Evolutionary conservation across 2,888 invertebrate genomes (phyloP), one percentile per base, ranked within the genome.

Genomic region (Trachelus troglodyta): DNA sequence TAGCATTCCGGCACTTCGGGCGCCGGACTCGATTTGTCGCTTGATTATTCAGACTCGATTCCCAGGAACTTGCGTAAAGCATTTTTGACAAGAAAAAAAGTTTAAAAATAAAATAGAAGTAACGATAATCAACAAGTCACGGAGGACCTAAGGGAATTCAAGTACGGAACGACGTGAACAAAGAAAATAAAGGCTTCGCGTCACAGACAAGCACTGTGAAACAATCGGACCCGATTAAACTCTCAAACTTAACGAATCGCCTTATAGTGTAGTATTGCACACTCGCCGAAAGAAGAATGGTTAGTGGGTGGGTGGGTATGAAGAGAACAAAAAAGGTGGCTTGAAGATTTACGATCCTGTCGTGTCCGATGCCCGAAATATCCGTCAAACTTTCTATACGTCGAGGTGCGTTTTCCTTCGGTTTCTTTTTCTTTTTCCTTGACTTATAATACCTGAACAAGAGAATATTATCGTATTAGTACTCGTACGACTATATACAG

Each of bases 401-500:
- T 34, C 34, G 23, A 35, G 30, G 74, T 74, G 74, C n/a, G 76
- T 75, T 76, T 69, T 76, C 69, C 34, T 34, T 73, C 69, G 34
- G 12, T 35, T 35, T 76, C 40, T 34, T 69, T 75, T 74, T 71
- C n/a, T 76, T 74, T 37, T 56, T 76, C 74, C 77, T 74, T 69
- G 71, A 77, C 76, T 71, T 78, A 77, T 30, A 76, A 88, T 88
- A 88, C 86, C 87, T 88, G 88, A 89, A 88, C 87, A 88, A 87
- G 88, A 87, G 88, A 88, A 89, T 88, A 87, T 87, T 86, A 85
- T 88, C 86, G 86, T 87, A 85, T 89, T 86, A 87, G 86, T 89
- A 87, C 9, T 88, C 86, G 86, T 89, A 87, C 82, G 89, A 88
- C 89, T 89, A 89, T 88, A 86, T 88, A 90, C 86, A 89, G 87